Base-by-base conservation (phyloP, 2,113 vertebrate genomes). In the Taurulus bubalis region DNA sequence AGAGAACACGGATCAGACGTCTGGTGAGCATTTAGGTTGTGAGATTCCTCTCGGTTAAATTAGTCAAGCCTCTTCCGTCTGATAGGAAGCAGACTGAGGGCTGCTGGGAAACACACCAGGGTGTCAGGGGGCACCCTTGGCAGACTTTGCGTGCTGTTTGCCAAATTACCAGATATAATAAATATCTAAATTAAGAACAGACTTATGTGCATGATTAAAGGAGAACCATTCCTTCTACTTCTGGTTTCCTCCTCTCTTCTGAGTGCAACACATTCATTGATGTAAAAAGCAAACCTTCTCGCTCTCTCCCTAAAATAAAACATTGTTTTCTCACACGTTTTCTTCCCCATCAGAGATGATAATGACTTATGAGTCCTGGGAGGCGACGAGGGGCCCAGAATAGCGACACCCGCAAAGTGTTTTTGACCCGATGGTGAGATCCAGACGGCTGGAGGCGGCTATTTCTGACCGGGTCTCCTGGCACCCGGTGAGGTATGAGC, bases 151-250 rank as follows among this genome's bases (percentile, higher is more conserved):
- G 77, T 26, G 47, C 77, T 45, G 74, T 87, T 87, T 80, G 87
- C 83, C 87, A 85, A 89, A 86, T 91, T 81, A 89, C 77, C 73
- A 87, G 83, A 83, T 55, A 59, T 88, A 90, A 93, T 92, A 90
- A 87, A 91, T 84, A 85, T 88, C 89, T 91, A 88, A 90, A 90
- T 88, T 80, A 91, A 89, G 89, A 83, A 82, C 59, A 72, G 56
- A 65, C 76, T 83, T 89, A 85, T 91, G 90, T 91, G 81, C 83
- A 75, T 75, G 76, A 85, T 90, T 91, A 73, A 85, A 88, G 74
- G 20, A 71, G 38, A 77, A 16, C 42, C 68, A 62, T 87, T 77
- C 69, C 86, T 89, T 84, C 20, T 63, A 49, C 66, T 82, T 82
- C 87, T 70, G 24, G 20, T 53, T 49, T 45, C 74, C 56, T 85